A percentile compares a stretch with the other conserved stretches of the same genome.
phyloP scores from a whole-genome alignment of 2,113 vertebrate genomes.

The Callorhinus ursinus region DNA sequence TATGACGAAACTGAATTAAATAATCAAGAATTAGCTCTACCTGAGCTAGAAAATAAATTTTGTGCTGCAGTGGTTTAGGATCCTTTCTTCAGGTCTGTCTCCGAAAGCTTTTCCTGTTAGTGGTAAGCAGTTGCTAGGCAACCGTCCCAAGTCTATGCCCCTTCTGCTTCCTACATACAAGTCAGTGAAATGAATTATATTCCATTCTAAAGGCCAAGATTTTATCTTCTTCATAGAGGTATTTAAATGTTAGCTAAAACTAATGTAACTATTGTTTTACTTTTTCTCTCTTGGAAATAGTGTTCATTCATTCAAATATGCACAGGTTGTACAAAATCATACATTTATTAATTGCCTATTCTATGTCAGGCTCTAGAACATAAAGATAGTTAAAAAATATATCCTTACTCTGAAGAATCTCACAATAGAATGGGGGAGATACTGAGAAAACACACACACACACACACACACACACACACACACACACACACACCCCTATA shows the following conservation, averaged over 20 bases:
- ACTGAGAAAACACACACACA: neutral
- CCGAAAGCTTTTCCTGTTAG: neutral
- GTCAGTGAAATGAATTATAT: neutral
- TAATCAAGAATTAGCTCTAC: neutral
- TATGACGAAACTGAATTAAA: neutral
- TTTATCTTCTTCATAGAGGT: neutral
- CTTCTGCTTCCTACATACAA: neutral
- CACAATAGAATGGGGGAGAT: neutral
- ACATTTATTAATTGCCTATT: neutral
- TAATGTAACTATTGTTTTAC: neutral
- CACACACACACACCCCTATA: neutral
- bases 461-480: neutral
- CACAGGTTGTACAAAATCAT: neutral
- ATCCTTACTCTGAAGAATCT: neutral
- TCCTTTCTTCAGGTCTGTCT: neutral
- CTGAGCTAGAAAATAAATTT: conserved; percentile 8
- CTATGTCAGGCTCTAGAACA: neutral
- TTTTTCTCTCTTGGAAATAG: neutral
- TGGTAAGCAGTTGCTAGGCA: conserved; percentile 49
- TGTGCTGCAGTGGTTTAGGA: neutral
- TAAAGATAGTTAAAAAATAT: neutral
- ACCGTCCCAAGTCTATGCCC: neutral
- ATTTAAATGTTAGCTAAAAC: neutral
- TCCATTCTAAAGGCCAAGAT: conserved; percentile 4
- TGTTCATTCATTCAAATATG: neutral